Evolutionary conservation across 2,113 vertebrate species (phyloP), one percentile per base, ranked within the genome.

Genomic region (Cyrtonyx montezumae): DNA sequence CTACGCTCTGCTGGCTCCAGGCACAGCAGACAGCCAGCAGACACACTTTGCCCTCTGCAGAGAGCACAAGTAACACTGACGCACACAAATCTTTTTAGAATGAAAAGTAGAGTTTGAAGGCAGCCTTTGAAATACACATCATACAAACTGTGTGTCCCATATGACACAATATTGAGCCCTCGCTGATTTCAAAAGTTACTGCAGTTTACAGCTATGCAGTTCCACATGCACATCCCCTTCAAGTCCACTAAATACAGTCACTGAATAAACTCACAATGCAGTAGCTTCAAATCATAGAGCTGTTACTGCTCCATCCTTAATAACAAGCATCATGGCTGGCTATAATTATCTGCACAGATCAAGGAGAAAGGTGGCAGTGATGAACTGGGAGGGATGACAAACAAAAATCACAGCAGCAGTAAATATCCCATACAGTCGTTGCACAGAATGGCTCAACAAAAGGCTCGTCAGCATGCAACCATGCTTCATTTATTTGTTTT

Each of bases 311-410:
- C 8, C 8, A 43, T 48, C 87, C 79, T 79, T 89, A 94, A 94
- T 59, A 85, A 84, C 59, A 82, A 77, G 66, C 77, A 68, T 46
- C 59, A n/a, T 0, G 15, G 59, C 79, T 83, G 78, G 76, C 65
- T 91, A 20, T 87, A 95, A 92, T 92, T 93, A 93, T 63, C 87
- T 28, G 43, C 56, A 28, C 6, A 51, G 89, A 87, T 68, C 93
- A 89, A 93, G 89, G 87, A 92, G 87, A 96, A 92, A 43, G 87
- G 53, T 56, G 93, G 75, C 89, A 78, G 71, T 7, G 79, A 95
- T 43, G 71, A 91, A 78, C 65, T 56, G 48, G 84, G 75, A 79
- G 77, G 89, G 87, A 63, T 8, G 42, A 79, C 87, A 91, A 80
- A 90, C 61, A 94, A 76, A 92, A 80, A 73, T 55, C 81, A 70